phyloP scores from a whole-genome alignment of 2,888 invertebrate species.

The Drosophila cognata region DNA sequence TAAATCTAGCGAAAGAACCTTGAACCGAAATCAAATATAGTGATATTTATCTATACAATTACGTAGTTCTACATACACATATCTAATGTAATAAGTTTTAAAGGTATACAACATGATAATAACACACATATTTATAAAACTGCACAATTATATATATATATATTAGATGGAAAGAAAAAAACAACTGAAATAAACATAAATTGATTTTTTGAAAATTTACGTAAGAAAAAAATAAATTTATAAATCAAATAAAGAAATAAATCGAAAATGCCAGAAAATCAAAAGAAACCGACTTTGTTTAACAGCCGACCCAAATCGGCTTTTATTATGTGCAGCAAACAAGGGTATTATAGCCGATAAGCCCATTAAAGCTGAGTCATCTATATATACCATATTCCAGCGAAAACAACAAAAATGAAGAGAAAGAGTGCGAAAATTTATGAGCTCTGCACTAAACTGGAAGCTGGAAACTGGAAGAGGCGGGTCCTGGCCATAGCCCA shows the following conservation, averaged over 20 bases:
- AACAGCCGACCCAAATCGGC: not conserved
- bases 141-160: constrained; percentile 41
- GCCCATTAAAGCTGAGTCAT: constrained; percentile 37
- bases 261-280: constrained; percentile 36
- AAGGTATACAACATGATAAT: constrained; percentile 28
- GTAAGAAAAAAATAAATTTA: constrained; percentile 21
- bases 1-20: constrained; percentile 57
- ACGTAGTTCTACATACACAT: constrained; percentile 23
- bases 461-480: constrained; percentile 38
- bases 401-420: constrained; percentile 32
- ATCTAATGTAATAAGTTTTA: constrained; percentile 29
- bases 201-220: constrained; percentile 53
- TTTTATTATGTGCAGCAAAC: constrained; percentile 26
- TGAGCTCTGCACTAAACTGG: constrained; percentile 23
- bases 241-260: constrained; percentile 41
- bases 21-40: constrained; percentile 79
- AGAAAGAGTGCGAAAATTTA: constrained; percentile 55
- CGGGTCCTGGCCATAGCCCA: constrained; percentile 21
- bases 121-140: constrained; percentile 45
- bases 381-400: constrained; percentile 34
- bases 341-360: constrained; percentile 22
- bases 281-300: constrained; percentile 21
- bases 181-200: constrained; percentile 22
- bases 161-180: constrained; percentile 3
- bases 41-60: constrained; percentile 75